Percentiles rank a stretch among this genome's conserved stretches.
Evolutionary conservation across 2,797 vertebrate species (phyloP).

Genomic region (Gephyroberyx darwinii): DNA sequence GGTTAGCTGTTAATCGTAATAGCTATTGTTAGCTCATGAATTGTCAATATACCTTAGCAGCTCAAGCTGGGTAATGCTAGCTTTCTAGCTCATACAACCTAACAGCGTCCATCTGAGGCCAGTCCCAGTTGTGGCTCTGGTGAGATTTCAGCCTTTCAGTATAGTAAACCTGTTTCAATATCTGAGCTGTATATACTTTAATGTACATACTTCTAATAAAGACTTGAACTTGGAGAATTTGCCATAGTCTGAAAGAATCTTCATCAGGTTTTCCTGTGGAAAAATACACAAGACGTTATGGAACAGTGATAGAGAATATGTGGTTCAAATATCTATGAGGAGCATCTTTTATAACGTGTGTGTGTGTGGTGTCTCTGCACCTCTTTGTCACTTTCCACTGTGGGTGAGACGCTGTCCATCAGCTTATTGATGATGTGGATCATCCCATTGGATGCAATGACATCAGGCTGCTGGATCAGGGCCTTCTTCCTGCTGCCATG

Average conservation of each 20-base stretch:
- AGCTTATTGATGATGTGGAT: conserved; percentile 89
- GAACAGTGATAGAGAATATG: not conserved
- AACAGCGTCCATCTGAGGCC: too few relatives aligned
- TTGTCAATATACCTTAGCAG: too few relatives aligned
- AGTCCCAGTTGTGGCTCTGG: too few relatives aligned
- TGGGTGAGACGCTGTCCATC: conserved; percentile 84
- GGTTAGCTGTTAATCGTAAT: too few relatives aligned
- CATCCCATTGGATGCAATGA: conserved; percentile 91
- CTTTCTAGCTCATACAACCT: too few relatives aligned
- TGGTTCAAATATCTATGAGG: too few relatives aligned
- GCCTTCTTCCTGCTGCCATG: conserved; percentile 84
- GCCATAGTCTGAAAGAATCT: conserved; percentile 83
- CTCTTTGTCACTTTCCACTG: conserved; percentile 82
- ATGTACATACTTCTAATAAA: conserved; percentile 84
- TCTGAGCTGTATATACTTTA: not conserved
- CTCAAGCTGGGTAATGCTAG: too few relatives aligned
- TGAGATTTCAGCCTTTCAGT: too few relatives aligned
- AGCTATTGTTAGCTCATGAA: too few relatives aligned
- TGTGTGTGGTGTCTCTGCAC: conserved; percentile 68
- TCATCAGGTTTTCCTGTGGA: conserved; percentile 87
- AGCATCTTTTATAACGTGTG: not conserved
- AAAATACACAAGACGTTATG: not conserved
- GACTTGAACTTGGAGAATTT: conserved; percentile 85
- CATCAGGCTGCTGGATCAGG: conserved; percentile 82
- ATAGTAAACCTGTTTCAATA: too few relatives aligned